phyloP scores from a whole-genome alignment of 2,113 vertebrate species.

The Parotia lawesii region DNA sequence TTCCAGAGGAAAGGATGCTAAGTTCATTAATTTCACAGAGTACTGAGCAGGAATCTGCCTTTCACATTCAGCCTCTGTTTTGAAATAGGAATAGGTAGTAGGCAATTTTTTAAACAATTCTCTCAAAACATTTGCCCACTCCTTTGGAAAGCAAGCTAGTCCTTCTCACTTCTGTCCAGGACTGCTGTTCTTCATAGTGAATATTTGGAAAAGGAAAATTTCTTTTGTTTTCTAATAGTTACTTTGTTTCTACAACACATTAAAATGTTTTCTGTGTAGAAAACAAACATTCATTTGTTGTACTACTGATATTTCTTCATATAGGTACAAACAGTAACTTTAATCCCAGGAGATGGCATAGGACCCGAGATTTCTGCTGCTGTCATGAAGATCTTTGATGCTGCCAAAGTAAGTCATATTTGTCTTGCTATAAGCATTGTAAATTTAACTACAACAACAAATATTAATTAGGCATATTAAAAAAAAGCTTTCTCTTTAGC shows the following conservation, averaged over 20 bases:
- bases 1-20: background rate
- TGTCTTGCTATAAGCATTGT: background rate
- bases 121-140: background rate
- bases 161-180: background rate
- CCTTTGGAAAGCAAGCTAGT: background rate
- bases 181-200: background rate
- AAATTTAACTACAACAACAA: background rate
- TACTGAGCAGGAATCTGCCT: background rate
- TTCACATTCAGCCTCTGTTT: background rate
- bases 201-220: background rate
- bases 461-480: background rate
- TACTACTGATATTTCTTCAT: slow-evolving; percentile 3
- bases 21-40: background rate
- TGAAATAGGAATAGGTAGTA: background rate
- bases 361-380: slow-evolving; percentile 92
- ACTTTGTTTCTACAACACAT: background rate
- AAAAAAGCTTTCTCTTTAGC: background rate
- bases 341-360: slow-evolving; percentile 97
- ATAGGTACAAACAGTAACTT: slow-evolving; percentile 88
- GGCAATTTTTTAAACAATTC: background rate
- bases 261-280: background rate
- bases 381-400: slow-evolving; percentile 93
- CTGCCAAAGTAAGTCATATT: slow-evolving; percentile 80
- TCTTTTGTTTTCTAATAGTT: background rate
- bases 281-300: background rate